phyloP scores from a whole-genome alignment of 1,140 invertebrate genomes.

The Drosophila persimilis region DNA sequence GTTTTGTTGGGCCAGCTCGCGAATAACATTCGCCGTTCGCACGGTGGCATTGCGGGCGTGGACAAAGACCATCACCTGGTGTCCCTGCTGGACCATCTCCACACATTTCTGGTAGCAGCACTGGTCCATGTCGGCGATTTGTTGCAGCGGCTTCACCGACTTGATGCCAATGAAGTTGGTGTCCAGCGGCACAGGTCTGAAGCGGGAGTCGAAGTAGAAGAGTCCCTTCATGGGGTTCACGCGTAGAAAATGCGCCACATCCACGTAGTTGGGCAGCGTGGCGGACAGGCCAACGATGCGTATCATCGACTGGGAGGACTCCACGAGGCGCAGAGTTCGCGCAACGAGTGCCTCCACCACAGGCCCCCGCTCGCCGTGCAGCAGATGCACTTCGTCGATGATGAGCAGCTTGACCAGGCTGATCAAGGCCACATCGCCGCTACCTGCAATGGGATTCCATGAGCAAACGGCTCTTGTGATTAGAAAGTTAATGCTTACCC shows the following conservation, averaged over 20 bases:
- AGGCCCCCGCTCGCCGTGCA: slow-evolving; percentile 98
- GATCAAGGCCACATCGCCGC: slow-evolving; percentile 94
- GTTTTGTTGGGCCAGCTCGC: slow-evolving; percentile 90
- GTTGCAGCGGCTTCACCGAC: slow-evolving; percentile 88
- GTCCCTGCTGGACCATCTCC: slow-evolving; percentile 93
- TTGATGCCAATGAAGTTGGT: slow-evolving; percentile 97
- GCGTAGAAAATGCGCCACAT: slow-evolving; percentile 96
- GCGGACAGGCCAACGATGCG: slow-evolving; percentile 98
- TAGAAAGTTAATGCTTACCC: slow-evolving; percentile 81
- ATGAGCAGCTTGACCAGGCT: slow-evolving; percentile 97
- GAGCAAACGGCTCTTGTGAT: background rate
- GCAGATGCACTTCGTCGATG: slow-evolving; percentile 98
- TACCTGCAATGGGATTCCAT: slow-evolving; percentile 37
- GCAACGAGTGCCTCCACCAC: slow-evolving; percentile 99
- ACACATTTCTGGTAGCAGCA: slow-evolving; percentile 97
- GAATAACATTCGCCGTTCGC: slow-evolving; percentile 91
- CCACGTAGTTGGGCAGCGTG: slow-evolving; percentile 98
- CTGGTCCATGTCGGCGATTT: slow-evolving; percentile 94
- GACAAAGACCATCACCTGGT: slow-evolving; percentile 99
- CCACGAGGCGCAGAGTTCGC: slow-evolving; percentile 96
- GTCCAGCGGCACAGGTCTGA: slow-evolving; percentile 96
- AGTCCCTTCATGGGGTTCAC: slow-evolving; percentile 97
- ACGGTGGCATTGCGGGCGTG: slow-evolving; percentile 98
- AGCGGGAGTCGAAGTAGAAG: slow-evolving; percentile 98
- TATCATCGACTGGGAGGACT: slow-evolving; percentile 98